Conservation (phyloP, 2,888 invertebrate genomes). For the Drosophila kokeensis region DNA sequence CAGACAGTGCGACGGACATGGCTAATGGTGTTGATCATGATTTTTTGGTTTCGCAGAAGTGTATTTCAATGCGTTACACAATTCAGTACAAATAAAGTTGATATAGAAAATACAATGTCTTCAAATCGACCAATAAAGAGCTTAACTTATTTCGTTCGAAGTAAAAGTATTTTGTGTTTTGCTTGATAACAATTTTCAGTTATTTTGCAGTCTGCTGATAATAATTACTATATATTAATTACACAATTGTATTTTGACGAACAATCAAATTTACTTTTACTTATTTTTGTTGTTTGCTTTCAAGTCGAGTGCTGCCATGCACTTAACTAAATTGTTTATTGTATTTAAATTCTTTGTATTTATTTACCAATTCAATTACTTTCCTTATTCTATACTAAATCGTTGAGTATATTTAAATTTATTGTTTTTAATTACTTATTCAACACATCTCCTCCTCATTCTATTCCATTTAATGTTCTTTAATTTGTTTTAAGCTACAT, state of each 20-base stretch:
- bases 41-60: not conserved
- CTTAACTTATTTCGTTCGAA: not conserved
- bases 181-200: not conserved
- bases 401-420: not conserved
- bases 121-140: not conserved
- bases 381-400: not conserved
- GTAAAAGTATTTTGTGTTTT: not conserved
- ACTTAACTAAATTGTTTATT: not conserved
- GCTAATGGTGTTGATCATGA: not conserved
- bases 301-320: no score
- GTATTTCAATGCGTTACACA: not conserved
- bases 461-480: not conserved
- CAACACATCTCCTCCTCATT: not conserved
- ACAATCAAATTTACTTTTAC: not conserved
- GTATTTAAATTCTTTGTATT: not conserved
- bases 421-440: not conserved
- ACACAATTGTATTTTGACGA: not conserved
- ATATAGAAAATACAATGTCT: not conserved
- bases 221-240: not conserved
- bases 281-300: not conserved
- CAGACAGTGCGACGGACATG: not conserved
- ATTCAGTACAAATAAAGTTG: no score
- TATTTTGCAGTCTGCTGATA: not conserved
- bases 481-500: constrained; percentile 25
- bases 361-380: not conserved